Conservation (phyloP, 2,888 invertebrate species). For the Oscheius sp. region DNA sequence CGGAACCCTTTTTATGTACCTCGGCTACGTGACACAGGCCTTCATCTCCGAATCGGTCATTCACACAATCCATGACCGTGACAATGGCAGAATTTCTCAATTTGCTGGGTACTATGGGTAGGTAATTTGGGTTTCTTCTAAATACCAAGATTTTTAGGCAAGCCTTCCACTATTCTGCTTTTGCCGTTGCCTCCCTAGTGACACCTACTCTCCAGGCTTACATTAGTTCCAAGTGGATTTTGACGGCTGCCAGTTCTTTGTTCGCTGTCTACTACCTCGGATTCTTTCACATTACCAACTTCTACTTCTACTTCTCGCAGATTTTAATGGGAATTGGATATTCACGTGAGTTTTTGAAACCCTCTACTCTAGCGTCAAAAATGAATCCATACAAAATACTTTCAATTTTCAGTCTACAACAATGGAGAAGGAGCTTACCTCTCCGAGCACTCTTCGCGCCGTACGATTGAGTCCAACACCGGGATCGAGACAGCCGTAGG, state of each 20-base stretch:
- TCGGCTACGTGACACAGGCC: constrained; percentile 40
- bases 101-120: constrained; percentile 57
- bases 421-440: constrained; percentile 55
- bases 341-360: constrained; percentile 42
- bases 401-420: constrained; percentile 46
- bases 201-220: constrained; percentile 54
- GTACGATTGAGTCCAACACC: constrained; percentile 57
- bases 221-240: constrained; percentile 50
- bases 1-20: constrained; percentile 51
- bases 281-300: constrained; percentile 51
- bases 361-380: no score
- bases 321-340: constrained; percentile 55
- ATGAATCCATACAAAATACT: no score
- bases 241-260: constrained; percentile 45
- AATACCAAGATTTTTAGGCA: constrained; percentile 39
- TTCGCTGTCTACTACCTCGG: constrained; percentile 54
- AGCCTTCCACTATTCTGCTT: constrained; percentile 50
- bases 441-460: constrained; percentile 52
- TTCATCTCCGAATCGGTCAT: constrained; percentile 52
- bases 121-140: background rate
- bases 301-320: constrained; percentile 54
- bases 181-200: constrained; percentile 47
- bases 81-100: constrained; percentile 47
- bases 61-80: constrained; percentile 43
- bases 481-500: constrained; percentile 57